These are phyloP conservation scores for Pionites leucogaster DNA, from an alignment of 2,113 vertebrate genomes.

Conservation along the genomic window DNA sequence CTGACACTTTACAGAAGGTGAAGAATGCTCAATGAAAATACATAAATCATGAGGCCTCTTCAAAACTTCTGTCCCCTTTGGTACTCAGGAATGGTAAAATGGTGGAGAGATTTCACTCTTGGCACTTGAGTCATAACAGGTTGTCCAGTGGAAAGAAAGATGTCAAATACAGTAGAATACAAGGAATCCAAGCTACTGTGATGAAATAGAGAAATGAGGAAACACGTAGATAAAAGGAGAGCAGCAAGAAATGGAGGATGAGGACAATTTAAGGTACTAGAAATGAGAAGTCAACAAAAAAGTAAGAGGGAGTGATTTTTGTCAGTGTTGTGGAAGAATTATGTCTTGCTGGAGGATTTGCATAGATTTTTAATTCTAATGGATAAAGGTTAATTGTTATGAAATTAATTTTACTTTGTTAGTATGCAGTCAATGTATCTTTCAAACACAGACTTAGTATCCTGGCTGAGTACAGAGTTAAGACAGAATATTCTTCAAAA, in stretches of 20 bases:
- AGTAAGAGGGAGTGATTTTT: not conserved
- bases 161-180: not conserved
- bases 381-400: not conserved
- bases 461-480: not conserved
- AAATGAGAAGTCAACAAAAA: not conserved
- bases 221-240: not conserved
- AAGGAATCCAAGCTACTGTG: not conserved
- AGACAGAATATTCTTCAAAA: not conserved
- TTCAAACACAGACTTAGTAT: not conserved
- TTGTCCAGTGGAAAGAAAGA: not conserved
- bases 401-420: not conserved
- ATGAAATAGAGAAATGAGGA: not conserved
- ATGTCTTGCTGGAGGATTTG: not conserved
- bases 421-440: not conserved
- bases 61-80: not conserved
- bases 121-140: not conserved
- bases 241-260: not conserved
- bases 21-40: not conserved
- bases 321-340: not conserved
- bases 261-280: not conserved
- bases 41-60: not conserved
- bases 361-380: not conserved
- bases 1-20: not conserved
- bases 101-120: not conserved
- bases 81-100: not conserved